Evolutionary conservation across 2,797 vertebrate species (phyloP), one percentile per base, ranked within the genome.

Genomic region (Pangasius mekongensis): DNA sequence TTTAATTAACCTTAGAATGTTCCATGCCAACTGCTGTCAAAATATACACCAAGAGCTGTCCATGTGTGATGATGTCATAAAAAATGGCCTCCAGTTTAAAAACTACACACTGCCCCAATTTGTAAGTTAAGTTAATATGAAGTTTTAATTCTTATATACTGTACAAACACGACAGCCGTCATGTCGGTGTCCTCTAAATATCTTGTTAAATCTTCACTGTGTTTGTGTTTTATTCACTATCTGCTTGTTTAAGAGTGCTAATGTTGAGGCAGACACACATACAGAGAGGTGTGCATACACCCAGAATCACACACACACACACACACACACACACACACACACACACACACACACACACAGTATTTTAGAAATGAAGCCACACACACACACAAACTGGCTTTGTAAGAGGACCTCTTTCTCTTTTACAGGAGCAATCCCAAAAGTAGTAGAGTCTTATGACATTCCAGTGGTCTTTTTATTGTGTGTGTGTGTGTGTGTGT

Each of bases 281-380:
- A n/a, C 33, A 24, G 39, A 43, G 39, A 43, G 43, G 7, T 7
- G 43, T 43, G 43, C 47, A 47, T 9, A 47, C 47, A 47, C 1
- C 6, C 43, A 47, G 6, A 47, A 7, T 7, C 14, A 36, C 14
- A 20, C 56, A 49, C 64, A 54, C 33, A 33, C 14, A 20, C 56
- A 49, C 64, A 54, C 33, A 62, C 64, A 73, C 33, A 33, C 14
- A 20, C 56, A 49, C 64, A 54, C 33, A 62, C 64, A 73, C 30
- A 54, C 78, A 83, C 30, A 39, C 67, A 36, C 84, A 86, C 60
- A 71, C 78, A 71, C 36, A 24, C 66, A 81, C 39, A 47, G 36
- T 39, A 39, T 39, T 39, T 39, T 39, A 39, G 36, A 39, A 39
- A 39, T 39, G 36, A 39, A 39, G 36, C 36, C 82, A 78, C 71